Conservation (phyloP, 92 coral and sea anemone species). For the Phenganax subtilis region DNA sequence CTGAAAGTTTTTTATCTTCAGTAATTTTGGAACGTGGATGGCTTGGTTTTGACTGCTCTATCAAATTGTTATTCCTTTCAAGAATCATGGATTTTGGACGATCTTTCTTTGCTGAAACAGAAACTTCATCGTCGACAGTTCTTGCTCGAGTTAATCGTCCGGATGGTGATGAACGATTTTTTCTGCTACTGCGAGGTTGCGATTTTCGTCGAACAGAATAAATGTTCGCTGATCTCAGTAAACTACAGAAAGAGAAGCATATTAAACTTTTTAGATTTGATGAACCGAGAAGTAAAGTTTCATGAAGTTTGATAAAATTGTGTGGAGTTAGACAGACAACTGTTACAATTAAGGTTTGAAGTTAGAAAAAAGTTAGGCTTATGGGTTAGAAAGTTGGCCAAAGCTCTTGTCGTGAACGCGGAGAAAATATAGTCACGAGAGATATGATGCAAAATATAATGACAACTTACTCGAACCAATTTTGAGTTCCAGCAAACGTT, state of each 20-base stretch:
- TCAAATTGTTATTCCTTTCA: no score
- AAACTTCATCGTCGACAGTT: no score
- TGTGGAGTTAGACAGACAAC: no score
- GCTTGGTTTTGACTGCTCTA: no score
- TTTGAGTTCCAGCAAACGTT: constrained; percentile 25
- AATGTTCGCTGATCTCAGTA: not conserved
- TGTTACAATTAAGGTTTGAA: no score
- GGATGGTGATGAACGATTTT: not conserved
- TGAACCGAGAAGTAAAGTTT: no score
- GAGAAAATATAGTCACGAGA: not conserved
- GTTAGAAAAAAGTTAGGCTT: no score
- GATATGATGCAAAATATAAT: not conserved
- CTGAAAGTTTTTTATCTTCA: not conserved
- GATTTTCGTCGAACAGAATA: not conserved
- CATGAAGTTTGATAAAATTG: no score
- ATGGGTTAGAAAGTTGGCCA: no score
- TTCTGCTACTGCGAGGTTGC: not conserved
- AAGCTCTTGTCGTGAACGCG: no score
- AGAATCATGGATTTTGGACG: not conserved
- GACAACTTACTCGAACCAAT: constrained; percentile 34
- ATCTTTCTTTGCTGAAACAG: not conserved
- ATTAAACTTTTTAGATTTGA: not conserved
- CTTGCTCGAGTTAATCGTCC: no score
- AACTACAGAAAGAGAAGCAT: not conserved
- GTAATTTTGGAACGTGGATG: not conserved